A percentile compares a stretch with the other conserved stretches of the same genome.
Evolutionary conservation across 2,888 invertebrate genomes (phyloP).

Genomic region (Empis stercorea): DNA sequence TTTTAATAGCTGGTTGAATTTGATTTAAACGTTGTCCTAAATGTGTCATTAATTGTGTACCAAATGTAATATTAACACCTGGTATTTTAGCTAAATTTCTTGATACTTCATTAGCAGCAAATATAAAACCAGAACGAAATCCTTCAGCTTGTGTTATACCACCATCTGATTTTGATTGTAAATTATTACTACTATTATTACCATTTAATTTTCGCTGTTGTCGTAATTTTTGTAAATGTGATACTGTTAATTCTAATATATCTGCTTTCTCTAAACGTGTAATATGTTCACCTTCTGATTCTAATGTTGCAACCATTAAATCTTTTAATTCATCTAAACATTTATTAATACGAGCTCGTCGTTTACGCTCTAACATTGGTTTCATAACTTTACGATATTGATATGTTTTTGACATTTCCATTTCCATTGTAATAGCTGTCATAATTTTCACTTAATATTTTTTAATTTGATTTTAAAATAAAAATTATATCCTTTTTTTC

Average conservation of each 20-base stretch:
- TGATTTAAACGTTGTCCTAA: conserved; percentile 69
- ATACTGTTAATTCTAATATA: conserved; percentile 76
- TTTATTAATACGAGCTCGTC: conserved; percentile 79
- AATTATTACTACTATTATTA: neutral
- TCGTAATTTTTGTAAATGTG: conserved; percentile 60
- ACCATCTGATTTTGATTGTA: conserved; percentile 17
- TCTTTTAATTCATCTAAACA: conserved; percentile 83
- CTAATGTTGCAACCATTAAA: conserved; percentile 55
- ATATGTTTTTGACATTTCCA: conserved; percentile 68
- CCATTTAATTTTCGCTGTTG: neutral
- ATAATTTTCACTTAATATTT: neutral
- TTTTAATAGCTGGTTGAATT: conserved; percentile 23
- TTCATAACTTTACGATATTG: conserved; percentile 92
- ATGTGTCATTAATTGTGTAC: conserved; percentile 82
- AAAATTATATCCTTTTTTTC: conserved; percentile 16
- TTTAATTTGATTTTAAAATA: neutral
- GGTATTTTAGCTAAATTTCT: conserved; percentile 72
- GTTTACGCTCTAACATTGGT: conserved; percentile 80
- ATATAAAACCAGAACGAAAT: conserved; percentile 78
- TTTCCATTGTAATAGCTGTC: conserved; percentile 11
- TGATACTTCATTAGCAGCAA: conserved; percentile 81
- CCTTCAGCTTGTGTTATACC: conserved; percentile 53
- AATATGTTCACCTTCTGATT: conserved; percentile 81
- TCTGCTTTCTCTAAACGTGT: conserved; percentile 83
- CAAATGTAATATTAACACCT: conserved; percentile 73